phyloP scores from a whole-genome alignment of 2,797 vertebrate species.

The Amniataba percoides region DNA sequence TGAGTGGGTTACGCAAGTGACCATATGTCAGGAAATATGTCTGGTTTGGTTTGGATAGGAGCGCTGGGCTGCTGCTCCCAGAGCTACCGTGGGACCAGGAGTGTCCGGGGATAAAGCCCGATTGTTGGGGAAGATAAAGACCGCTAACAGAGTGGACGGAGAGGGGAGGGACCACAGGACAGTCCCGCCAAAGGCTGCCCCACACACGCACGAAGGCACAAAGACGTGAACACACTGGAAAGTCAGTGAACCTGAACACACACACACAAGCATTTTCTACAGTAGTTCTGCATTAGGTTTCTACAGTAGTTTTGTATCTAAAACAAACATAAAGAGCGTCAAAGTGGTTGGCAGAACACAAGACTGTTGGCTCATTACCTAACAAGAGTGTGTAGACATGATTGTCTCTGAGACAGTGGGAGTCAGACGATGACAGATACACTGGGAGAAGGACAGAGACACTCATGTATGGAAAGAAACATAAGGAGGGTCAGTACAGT shows the following conservation, averaged over 20 bases:
- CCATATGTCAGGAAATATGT: constrained; percentile 40
- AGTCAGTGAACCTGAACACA: constrained; percentile 1
- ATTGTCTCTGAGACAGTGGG: constrained; percentile 9
- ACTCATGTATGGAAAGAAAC: constrained; percentile 5
- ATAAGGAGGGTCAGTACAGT: not conserved
- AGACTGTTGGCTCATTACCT: constrained; percentile 20
- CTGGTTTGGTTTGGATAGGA: constrained; percentile 31
- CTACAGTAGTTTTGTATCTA: not conserved
- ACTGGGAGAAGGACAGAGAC: not conserved
- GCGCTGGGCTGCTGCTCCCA: constrained; percentile 15
- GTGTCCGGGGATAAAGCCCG: constrained; percentile 53
- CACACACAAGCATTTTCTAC: not conserved
- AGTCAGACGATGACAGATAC: constrained; percentile 20
- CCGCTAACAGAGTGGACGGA: constrained; percentile 44
- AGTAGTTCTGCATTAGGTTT: not conserved
- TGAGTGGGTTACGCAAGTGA: constrained; percentile 22
- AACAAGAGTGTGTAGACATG: constrained; percentile 9
- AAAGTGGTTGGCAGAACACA: constrained; percentile 28
- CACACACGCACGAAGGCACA: constrained; percentile 7
- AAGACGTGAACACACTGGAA: constrained; percentile 12
- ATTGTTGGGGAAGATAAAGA: constrained; percentile 64
- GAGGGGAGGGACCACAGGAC: constrained; percentile 43
- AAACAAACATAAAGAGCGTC: not conserved
- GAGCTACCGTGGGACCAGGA: constrained; percentile 44
- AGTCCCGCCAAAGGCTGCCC: constrained; percentile 20